Evolutionary conservation across 2,888 invertebrate species (phyloP).

Genomic region (Rhodophaea formosa): DNA sequence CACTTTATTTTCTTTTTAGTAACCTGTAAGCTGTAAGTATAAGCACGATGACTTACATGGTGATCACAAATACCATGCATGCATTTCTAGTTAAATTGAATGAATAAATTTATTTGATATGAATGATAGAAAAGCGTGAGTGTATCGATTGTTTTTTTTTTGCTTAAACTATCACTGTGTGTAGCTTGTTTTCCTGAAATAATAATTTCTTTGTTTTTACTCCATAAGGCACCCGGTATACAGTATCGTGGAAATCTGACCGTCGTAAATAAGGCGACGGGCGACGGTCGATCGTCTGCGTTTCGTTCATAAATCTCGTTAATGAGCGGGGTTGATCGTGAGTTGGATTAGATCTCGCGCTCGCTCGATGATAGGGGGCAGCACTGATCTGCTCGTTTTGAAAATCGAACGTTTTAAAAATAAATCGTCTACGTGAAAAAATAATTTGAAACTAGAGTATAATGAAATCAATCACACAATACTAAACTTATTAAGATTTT

Average conservation of each 20-base stretch:
- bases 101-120: no score
- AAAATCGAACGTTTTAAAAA: conserved; percentile 1
- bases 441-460: neutral
- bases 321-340: conserved; percentile 74
- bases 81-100: no score
- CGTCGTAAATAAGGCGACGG: conserved; percentile 58
- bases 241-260: conserved; percentile 25
- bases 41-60: no score
- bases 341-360: conserved; percentile 62
- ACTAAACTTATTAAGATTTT: no score
- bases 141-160: no score
- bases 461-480: no score
- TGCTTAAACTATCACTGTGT: no score
- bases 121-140: no score
- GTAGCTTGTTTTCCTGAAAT: conserved; percentile 24
- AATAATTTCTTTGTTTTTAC: conserved; percentile 29
- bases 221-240: conserved; percentile 37
- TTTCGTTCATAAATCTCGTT: conserved; percentile 76
- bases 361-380: conserved; percentile 21
- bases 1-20: no score
- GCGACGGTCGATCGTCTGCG: conserved; percentile 65
- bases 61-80: no score
- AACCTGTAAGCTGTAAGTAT: no score
- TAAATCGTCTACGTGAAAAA: neutral
- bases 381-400: conserved; percentile 15